A percentile compares a stretch with the other conserved stretches of the same genome.
phyloP scores from a whole-genome alignment of 2,888 invertebrate genomes.

The Achlya flavicornis region DNA sequence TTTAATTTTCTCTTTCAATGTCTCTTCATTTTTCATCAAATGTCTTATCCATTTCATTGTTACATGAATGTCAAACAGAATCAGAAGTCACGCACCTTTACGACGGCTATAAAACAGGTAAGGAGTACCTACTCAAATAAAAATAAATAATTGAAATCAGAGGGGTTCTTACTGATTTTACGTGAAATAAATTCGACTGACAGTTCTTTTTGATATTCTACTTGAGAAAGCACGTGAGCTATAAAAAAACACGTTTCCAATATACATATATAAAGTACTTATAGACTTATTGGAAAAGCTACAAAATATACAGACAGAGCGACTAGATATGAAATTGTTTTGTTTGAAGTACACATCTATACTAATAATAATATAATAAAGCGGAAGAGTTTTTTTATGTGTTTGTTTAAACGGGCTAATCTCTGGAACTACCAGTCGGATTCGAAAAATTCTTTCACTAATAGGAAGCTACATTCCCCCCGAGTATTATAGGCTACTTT shows the following conservation, averaged over 20 bases:
- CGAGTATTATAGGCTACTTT: too few species aligned
- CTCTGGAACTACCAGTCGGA: too few species aligned
- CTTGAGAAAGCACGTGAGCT: background rate
- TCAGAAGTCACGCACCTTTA: constrained; percentile 45
- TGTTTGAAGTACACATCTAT: too few species aligned
- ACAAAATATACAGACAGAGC: background rate
- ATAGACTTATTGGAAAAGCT: constrained; percentile 1
- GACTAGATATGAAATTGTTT: too few species aligned
- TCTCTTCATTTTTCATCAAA: too few species aligned
- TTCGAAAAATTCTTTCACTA: too few species aligned
- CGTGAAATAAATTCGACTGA: constrained; percentile 13
- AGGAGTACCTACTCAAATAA: constrained; percentile 52
- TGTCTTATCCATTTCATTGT: constrained; percentile 25
- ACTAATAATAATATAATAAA: too few species aligned
- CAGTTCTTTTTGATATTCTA: constrained; percentile 1
- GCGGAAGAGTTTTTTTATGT: too few species aligned
- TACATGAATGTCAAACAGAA: constrained; percentile 32
- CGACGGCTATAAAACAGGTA: constrained; percentile 51
- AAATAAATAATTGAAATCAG: constrained; percentile 62
- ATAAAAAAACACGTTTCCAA: background rate
- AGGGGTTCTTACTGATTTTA: constrained; percentile 26
- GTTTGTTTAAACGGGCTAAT: too few species aligned
- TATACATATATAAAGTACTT: background rate
- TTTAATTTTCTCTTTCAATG: too few species aligned
- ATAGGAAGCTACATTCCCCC: too few species aligned